Evolutionary conservation across 2,797 vertebrate genomes (phyloP).

Genomic region (Carapus acus): DNA sequence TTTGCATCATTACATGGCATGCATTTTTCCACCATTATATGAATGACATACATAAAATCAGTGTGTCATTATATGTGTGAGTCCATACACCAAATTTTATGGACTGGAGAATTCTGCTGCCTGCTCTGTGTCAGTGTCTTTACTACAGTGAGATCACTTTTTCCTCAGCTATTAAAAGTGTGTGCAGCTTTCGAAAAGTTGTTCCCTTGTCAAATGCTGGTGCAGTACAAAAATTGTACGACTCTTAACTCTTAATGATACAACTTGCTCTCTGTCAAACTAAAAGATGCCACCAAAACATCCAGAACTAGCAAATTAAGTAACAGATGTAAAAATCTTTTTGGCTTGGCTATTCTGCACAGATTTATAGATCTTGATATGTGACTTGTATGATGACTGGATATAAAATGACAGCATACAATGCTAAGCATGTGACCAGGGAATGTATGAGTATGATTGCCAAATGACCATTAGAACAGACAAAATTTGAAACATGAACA

Average conservation of each 20-base stretch:
- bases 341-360: too few species aligned
- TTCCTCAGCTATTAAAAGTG: constrained; percentile 66
- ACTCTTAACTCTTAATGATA: constrained; percentile 18
- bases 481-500: neutral
- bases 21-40: constrained; percentile 11
- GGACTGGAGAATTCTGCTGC: constrained; percentile 39
- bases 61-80: constrained; percentile 17
- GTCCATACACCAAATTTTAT: constrained; percentile 34
- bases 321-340: too few species aligned
- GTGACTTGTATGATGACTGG: too few species aligned
- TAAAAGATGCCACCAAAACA: too few species aligned
- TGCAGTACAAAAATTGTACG: constrained; percentile 22
- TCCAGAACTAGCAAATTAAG: too few species aligned
- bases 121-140: constrained; percentile 45
- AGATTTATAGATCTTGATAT: too few species aligned
- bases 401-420: too few species aligned
- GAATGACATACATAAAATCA: constrained; percentile 19
- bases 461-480: neutral
- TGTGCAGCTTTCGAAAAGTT: constrained; percentile 49
- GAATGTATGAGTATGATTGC: neutral
- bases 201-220: constrained; percentile 39
- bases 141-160: constrained; percentile 63
- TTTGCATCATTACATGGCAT: constrained; percentile 2
- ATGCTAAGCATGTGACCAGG: too few species aligned
- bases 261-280: too few species aligned